Percentiles rank a stretch among this genome's conserved stretches.
Conservation (phyloP, 2,797 vertebrate species). For the Micrastur ruficollis region DNA sequence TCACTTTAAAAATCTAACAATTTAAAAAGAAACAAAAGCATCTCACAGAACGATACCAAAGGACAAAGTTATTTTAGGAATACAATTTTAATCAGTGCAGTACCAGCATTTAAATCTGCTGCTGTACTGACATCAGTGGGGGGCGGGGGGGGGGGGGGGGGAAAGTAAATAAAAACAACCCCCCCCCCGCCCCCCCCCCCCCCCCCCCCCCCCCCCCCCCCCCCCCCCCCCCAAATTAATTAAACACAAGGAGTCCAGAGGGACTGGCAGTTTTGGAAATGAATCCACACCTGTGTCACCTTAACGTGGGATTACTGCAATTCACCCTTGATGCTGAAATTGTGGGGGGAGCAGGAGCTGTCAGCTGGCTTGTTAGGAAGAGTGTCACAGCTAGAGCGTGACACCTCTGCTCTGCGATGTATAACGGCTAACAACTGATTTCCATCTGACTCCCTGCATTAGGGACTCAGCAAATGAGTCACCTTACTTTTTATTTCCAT, state of each 20-base stretch:
- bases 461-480: slow-evolving; percentile 7
- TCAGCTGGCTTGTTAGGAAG: not conserved
- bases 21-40: slow-evolving; percentile 39
- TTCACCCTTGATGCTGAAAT: not conserved
- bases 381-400: not conserved
- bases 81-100: slow-evolving; percentile 54
- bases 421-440: not conserved
- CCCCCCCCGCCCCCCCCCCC: too few species aligned
- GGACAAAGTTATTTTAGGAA: slow-evolving; percentile 56
- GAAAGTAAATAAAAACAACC: too few species aligned
- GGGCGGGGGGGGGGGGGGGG: too few species aligned
- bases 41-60: not conserved
- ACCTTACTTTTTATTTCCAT: not conserved
- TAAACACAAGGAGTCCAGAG: slow-evolving; percentile 51
- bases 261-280: slow-evolving; percentile 45
- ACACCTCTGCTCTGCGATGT: not conserved
- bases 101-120: slow-evolving; percentile 38
- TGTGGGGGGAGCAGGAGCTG: not conserved
- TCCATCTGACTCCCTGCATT: slow-evolving; percentile 12
- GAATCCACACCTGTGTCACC: slow-evolving; percentile 52
- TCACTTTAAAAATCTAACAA: slow-evolving; percentile 16
- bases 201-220: too few species aligned
- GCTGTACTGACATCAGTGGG: slow-evolving; percentile 12
- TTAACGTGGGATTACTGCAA: slow-evolving; percentile 19
- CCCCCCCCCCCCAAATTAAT: too few species aligned